Percentiles rank a stretch among this genome's conserved stretches.
phyloP scores from a whole-genome alignment of 2,113 vertebrate species.

The Carassius carassius region DNA sequence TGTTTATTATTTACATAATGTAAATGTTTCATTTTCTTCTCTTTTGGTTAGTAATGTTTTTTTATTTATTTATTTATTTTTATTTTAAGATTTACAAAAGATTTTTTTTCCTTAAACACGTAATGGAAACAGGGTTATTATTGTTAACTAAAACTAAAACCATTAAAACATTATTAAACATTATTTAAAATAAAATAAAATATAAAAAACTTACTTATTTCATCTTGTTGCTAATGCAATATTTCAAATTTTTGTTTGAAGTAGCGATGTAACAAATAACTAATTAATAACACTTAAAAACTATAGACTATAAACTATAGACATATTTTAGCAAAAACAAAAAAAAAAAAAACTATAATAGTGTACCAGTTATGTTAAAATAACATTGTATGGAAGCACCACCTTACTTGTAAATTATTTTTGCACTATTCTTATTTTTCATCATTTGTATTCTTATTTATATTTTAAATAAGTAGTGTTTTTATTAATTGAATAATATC shows the following conservation, averaged over 20 bases:
- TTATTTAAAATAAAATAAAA: background rate
- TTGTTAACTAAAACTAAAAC: background rate
- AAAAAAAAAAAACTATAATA: background rate
- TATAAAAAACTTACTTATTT: too few species aligned
- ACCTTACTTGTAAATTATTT: background rate
- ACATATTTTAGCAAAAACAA: background rate
- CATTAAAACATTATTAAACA: too few species aligned
- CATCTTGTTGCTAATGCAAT: too few species aligned
- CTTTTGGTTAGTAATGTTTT: background rate
- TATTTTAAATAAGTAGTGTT: too few species aligned
- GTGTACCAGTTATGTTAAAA: background rate
- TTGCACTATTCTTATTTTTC: background rate
- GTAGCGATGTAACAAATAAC: too few species aligned
- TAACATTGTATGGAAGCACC: background rate
- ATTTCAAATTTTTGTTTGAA: too few species aligned
- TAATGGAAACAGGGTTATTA: background rate
- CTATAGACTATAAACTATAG: too few species aligned
- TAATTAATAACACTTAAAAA: background rate
- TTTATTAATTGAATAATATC: too few species aligned
- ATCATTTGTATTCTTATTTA: background rate
- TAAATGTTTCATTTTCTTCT: background rate
- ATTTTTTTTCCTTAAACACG: background rate
- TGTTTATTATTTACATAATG: background rate
- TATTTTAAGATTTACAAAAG: background rate
- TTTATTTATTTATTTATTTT: background rate